phyloP scores from a whole-genome alignment of 64 coral and sea anemone species.

The Montipora foliosa region DNA sequence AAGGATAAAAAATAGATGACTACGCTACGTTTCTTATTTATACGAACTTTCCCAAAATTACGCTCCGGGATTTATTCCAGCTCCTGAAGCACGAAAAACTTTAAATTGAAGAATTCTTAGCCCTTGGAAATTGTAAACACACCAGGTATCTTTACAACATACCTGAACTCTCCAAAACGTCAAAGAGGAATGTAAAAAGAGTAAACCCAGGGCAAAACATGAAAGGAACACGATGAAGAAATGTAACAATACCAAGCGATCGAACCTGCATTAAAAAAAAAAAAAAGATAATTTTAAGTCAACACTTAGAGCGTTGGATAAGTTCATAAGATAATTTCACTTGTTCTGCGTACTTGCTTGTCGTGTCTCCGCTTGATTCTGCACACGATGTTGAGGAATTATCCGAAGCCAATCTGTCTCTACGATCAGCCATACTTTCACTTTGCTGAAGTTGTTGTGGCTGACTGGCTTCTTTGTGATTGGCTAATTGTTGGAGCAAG shows the following conservation, averaged over 20 bases:
- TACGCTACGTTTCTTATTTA: too few relatives aligned
- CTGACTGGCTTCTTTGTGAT: constrained; percentile 10
- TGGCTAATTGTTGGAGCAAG: not conserved
- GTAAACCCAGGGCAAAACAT: constrained; percentile 81
- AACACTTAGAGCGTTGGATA: not conserved
- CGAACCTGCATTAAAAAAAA: constrained; percentile 45
- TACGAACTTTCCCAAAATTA: too few relatives aligned
- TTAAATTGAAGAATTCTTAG: not conserved
- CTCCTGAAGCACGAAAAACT: not conserved
- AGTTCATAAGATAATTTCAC: not conserved
- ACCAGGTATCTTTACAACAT: not conserved
- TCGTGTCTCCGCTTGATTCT: constrained; percentile 28
- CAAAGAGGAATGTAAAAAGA: constrained; percentile 89
- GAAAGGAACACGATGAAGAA: constrained; percentile 94
- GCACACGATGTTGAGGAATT: constrained; percentile 16
- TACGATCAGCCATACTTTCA: constrained; percentile 32
- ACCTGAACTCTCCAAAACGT: constrained; percentile 95
- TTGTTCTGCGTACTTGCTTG: constrained; percentile 31
- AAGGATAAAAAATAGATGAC: too few relatives aligned
- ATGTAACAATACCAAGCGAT: constrained; percentile 89
- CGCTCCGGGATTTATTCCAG: too few relatives aligned
- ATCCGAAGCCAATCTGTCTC: constrained; percentile 1
- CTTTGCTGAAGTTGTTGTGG: constrained; percentile 3
- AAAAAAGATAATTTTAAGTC: not conserved
- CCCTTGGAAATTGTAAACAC: not conserved